Evolutionary conservation across 2,113 vertebrate species (phyloP), one percentile per base, ranked within the genome.

Genomic region (Aegotheles bennettii): DNA sequence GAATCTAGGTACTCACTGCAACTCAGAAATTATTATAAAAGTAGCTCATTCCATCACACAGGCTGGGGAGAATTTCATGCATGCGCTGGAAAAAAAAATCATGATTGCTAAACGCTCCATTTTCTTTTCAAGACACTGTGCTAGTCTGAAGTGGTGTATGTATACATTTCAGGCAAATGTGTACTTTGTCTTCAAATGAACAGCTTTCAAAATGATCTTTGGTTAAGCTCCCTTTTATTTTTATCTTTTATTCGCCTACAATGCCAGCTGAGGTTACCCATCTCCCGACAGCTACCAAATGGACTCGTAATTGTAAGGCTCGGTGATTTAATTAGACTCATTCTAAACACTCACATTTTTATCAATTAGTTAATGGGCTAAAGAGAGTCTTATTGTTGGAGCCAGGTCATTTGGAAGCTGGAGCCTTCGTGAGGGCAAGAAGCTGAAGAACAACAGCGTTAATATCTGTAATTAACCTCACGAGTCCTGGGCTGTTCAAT

Each of bases 351-450:
- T 98, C 98, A 97, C 98, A 97, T 98, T 98, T 98, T 98, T 98
- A 98, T 98, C 98, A 98, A 98, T 98, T 98, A 98, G 98, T 98
- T 98, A 98, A 98, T 98, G 97, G 97, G 98, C 98, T 98, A 98
- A 98, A 98, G 98, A 97, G 98, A 98, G 97, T 96, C 96, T 97
- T 97, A 98, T 98, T 98, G 98, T 98, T 96, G 92, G 91, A 98
- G 98, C 97, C 98, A 98, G 98, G 98, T 98, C 98, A 98, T 97
- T 98, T 98, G 98, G 98, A 98, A 98, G 97, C 98, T 96, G 95
- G 96, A 98, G 97, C 97, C 97, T 98, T 98, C 97, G 83, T 93
- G 96, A 98, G 98, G 98, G 97, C 98, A 98, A 98, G 97, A 98
- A 98, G 97, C 97, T 97, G 97, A 97, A 97, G 96, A 98, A 97